A percentile compares a stretch with the other conserved stretches of the same genome.
phyloP scores from a whole-genome alignment of 2,113 vertebrate species.

The Nerophis lumbriciformis region DNA sequence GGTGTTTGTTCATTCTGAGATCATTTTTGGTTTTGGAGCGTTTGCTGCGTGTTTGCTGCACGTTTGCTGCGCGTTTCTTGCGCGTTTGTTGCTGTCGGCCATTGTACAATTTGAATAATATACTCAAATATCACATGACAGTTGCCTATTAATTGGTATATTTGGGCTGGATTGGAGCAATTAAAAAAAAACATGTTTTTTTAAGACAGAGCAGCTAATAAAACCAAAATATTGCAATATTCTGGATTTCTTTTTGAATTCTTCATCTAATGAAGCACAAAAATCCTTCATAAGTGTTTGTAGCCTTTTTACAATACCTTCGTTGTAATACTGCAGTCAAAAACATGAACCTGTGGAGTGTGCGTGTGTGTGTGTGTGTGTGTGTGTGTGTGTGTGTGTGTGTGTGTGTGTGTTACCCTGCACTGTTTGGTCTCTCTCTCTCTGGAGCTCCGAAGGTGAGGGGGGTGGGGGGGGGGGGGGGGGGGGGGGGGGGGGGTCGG shows the following conservation, averaged over 20 bases:
- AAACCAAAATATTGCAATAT: neutral
- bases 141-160: too few relatives aligned
- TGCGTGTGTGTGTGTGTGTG: constrained; percentile 6
- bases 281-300: too few relatives aligned
- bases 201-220: neutral
- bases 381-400: constrained; percentile 16
- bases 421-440: constrained; percentile 48
- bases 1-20: too few relatives aligned
- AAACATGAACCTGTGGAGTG: neutral
- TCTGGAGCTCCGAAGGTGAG: constrained; percentile 42
- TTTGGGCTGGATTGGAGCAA: too few relatives aligned
- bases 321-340: constrained; percentile 36
- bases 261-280: too few relatives aligned
- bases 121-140: too few relatives aligned
- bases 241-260: neutral
- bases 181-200: neutral
- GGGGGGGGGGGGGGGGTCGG: neutral
- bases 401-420: constrained; percentile 10
- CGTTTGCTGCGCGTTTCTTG: too few relatives aligned
- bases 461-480: neutral
- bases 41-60: too few relatives aligned
- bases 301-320: constrained; percentile 7
- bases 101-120: too few relatives aligned
- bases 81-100: too few relatives aligned
- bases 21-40: too few relatives aligned